Conservation (phyloP, 1,140 invertebrate species). For the Bombyx mandarina region DNA sequence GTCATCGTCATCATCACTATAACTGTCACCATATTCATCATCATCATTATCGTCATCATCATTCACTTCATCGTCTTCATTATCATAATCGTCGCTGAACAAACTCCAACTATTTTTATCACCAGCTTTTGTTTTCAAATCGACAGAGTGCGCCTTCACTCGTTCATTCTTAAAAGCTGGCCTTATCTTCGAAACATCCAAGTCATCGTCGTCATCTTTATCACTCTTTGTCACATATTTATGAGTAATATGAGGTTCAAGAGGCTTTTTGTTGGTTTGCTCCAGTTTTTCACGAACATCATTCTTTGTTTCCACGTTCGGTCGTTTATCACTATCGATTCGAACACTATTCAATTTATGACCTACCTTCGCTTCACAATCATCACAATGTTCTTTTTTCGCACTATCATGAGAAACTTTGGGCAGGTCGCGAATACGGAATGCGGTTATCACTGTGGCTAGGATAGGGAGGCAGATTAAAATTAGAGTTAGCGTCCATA, state of each 20-base stretch:
- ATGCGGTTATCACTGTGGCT: slow-evolving; percentile 63
- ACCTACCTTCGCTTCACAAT: slow-evolving; percentile 55
- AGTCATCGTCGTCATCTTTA: slow-evolving; percentile 21
- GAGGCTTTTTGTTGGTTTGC: slow-evolving; percentile 15
- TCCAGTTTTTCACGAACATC: slow-evolving; percentile 33
- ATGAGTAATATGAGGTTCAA: slow-evolving; percentile 15
- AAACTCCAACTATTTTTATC: slow-evolving; percentile 5
- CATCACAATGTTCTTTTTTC: slow-evolving; percentile 48
- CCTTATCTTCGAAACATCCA: slow-evolving; percentile 16
- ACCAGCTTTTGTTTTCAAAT: slow-evolving; percentile 1
- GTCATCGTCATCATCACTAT: slow-evolving; percentile 7
- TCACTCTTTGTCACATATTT: slow-evolving; percentile 18
- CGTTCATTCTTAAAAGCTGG: slow-evolving; percentile 12
- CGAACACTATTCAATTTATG: slow-evolving; percentile 42
- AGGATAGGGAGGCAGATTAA: slow-evolving; percentile 54
- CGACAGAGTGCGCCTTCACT: background rate
- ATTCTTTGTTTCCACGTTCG: slow-evolving; percentile 40
- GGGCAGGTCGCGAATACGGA: slow-evolving; percentile 60
- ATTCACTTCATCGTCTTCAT: slow-evolving; percentile 12
- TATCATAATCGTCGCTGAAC: slow-evolving; percentile 5
- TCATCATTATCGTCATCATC: slow-evolving; percentile 11
- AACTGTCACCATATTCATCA: slow-evolving; percentile 10
- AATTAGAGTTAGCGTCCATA: slow-evolving; percentile 60
- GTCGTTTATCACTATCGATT: slow-evolving; percentile 44
- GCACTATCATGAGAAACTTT: slow-evolving; percentile 35